These are phyloP conservation scores for Melinopterus prodromus DNA, from an alignment of 2,888 invertebrate genomes.

Conservation along the genomic window DNA sequence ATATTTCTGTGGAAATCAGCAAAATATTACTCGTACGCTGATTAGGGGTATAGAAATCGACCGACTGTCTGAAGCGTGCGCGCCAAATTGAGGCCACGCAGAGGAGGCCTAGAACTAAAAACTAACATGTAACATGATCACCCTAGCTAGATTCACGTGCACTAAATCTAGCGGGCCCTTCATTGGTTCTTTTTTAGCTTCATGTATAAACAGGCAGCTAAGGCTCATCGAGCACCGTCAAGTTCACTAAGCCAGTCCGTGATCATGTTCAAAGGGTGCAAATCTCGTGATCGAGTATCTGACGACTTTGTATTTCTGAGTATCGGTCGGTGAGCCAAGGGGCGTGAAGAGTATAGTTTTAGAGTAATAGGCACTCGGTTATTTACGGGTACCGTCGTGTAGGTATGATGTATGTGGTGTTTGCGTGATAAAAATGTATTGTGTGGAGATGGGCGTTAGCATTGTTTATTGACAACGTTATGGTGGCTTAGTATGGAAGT, in stretches of 20 bases:
- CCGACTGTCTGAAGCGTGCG: not conserved
- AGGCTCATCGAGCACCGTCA: constrained; percentile 19
- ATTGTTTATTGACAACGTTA: not conserved
- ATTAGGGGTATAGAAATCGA: not conserved
- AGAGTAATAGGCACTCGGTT: not conserved
- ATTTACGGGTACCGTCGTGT: not conserved
- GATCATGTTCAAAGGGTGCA: constrained; percentile 29
- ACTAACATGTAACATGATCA: constrained; percentile 40
- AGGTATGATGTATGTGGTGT: constrained; percentile 12
- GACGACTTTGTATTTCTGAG: not conserved
- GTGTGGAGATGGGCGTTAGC: not conserved
- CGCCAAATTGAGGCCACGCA: constrained; percentile 12
- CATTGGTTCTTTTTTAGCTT: not conserved
- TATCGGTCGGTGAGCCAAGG: constrained; percentile 30
- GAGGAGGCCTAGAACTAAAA: not conserved
- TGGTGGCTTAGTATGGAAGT: not conserved
- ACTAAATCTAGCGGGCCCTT: constrained; percentile 27
- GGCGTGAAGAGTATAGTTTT: constrained; percentile 10
- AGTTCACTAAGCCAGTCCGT: constrained; percentile 23
- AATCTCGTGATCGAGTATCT: constrained; percentile 14
- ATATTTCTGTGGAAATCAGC: not conserved
- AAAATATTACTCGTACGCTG: not conserved
- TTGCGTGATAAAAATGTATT: not conserved
- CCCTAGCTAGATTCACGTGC: constrained; percentile 39
- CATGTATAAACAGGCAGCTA: not conserved